Percentiles rank a stretch among this genome's conserved stretches.
Conservation (phyloP, 1,140 invertebrate species). For the Planococcus citri region DNA sequence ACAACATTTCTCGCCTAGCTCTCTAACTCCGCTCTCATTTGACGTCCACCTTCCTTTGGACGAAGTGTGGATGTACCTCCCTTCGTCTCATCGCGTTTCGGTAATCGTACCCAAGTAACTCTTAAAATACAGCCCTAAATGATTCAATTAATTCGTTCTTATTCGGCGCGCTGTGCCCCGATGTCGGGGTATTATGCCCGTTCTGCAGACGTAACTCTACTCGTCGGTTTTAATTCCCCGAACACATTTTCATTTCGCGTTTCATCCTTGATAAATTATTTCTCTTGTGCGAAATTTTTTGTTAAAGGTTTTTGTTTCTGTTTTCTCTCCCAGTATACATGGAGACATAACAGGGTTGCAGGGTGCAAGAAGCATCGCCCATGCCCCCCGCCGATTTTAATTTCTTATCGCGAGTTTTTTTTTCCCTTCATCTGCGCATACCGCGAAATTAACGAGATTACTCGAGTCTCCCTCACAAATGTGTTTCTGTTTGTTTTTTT, state of each 20-base stretch:
- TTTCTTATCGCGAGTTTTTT: slow-evolving; percentile 7
- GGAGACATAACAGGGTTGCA: too few relatives aligned
- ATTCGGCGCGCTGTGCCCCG: neutral
- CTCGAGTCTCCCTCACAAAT: neutral
- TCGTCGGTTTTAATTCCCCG: slow-evolving; percentile 16
- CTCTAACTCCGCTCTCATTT: neutral
- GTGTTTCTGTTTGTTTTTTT: neutral
- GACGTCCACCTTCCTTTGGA: neutral
- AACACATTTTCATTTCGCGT: slow-evolving; percentile 13
- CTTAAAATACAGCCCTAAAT: slow-evolving; percentile 14
- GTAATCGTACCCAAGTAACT: neutral
- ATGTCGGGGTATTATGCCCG: neutral
- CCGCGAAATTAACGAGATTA: neutral
- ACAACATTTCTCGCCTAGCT: slow-evolving; percentile 13
- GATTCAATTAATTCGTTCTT: slow-evolving; percentile 17
- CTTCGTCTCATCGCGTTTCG: too few relatives aligned
- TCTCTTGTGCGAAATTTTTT: neutral
- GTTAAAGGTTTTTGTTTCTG: neutral
- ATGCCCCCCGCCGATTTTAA: neutral
- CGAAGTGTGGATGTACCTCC: too few relatives aligned
- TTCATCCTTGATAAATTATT: slow-evolving; percentile 18
- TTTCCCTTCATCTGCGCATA: neutral
- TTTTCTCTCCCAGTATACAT: too few relatives aligned
- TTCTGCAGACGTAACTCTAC: neutral
- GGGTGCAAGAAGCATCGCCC: too few relatives aligned